Conservation (phyloP, 2,113 vertebrate genomes). For the Montifringilla adamsi region DNA sequence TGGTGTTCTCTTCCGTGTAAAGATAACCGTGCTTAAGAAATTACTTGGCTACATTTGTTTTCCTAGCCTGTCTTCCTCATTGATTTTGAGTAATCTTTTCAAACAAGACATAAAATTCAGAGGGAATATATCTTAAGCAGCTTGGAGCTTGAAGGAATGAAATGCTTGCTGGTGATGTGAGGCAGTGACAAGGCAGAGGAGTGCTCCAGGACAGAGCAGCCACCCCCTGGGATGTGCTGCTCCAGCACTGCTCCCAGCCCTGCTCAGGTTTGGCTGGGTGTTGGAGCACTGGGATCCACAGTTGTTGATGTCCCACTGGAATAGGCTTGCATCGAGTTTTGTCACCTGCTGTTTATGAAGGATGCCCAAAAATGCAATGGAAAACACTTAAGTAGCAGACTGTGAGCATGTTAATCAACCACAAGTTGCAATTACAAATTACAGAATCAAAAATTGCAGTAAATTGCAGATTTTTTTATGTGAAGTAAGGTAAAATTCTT, state of each 20-base stretch:
- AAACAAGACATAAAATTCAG: conserved; percentile 48
- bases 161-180: background rate
- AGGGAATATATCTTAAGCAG: background rate
- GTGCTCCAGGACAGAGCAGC: background rate
- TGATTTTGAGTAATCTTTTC: conserved; percentile 55
- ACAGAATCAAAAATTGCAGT: background rate
- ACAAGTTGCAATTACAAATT: background rate
- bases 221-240: accelerated
- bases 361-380: background rate
- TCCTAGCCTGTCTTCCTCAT: conserved; percentile 27
- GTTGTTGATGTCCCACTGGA: background rate
- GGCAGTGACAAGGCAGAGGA: background rate
- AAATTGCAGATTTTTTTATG: background rate
- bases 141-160: background rate
- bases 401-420: background rate
- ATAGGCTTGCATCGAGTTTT: background rate
- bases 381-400: background rate
- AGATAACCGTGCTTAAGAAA: conserved; percentile 40
- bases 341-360: background rate
- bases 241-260: background rate
- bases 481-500: background rate
- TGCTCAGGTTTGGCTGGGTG: background rate
- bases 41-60: conserved; percentile 46
- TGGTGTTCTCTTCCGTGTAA: background rate
- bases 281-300: background rate